Base-by-base conservation (phyloP, 2,113 vertebrate species). In the Bucco capensis region DNA sequence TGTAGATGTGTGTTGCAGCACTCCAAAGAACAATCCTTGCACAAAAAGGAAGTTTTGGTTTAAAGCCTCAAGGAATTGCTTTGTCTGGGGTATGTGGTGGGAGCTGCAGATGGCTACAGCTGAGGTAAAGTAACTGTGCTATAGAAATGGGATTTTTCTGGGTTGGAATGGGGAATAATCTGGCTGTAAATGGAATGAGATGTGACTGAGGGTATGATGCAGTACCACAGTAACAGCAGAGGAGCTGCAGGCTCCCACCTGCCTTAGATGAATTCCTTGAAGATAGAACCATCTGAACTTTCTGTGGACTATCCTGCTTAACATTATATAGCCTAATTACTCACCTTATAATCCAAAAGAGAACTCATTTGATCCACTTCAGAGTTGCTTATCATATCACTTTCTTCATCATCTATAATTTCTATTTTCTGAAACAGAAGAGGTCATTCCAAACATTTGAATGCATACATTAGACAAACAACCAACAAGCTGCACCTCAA, bases 281-380 rank as follows among this genome's bases (percentile, higher is more conserved):
- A 28, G 44, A 44, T 6, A 42, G 8, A n/a, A 19, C 35, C 28
- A 3, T 2, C 40, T 12, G 25, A 64, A 9, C 3, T 4, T 28
- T 15, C 76, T 13, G 40, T 33, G 50, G 46, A 53, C 51, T n/a
- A 18, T 23, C 46, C 64, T 5, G 8, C 21, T 82, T 61, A 15
- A 24, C 50, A 42, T 57, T 24, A 16, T 42, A 12, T 0, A 69
- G 67, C 24, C 65, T 14, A 14, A 16, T 17, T 56, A 71, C 80
- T 97, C 96, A 99, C 99, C 98, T 99, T 99, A 88, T 98, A 99
- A 95, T 99, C 99, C 96, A 99, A 93, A 71, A 99, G 96, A 92
- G 97, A 98, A 88, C 98, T 99, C 97, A 99, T 98, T 89, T 99
- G 98, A 93, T 99, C 98, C 88, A 98, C 96, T 96, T 99, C 98